phyloP scores from a whole-genome alignment of 2,888 invertebrate genomes.

The Rhodophaea formosa region DNA sequence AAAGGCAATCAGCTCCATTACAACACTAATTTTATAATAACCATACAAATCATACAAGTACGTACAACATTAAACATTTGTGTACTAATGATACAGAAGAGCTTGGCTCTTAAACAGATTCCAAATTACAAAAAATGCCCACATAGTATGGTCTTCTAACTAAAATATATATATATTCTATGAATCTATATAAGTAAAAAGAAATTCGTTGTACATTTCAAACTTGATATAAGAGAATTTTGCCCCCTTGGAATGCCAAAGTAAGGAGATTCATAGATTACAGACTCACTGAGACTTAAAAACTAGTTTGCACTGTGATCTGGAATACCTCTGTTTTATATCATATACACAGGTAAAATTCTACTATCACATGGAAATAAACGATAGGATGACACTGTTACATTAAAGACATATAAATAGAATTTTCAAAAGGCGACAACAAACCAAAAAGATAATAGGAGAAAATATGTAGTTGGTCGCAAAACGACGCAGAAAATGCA shows the following conservation, averaged over 20 bases:
- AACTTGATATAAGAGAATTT: slow-evolving; percentile 3
- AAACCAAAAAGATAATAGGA: too few species aligned
- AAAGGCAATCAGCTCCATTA: too few species aligned
- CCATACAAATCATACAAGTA: too few species aligned
- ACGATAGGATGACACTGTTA: neutral
- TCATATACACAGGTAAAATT: slow-evolving; percentile 8
- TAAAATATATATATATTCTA: neutral
- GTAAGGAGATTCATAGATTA: slow-evolving; percentile 20
- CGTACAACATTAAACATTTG: too few species aligned
- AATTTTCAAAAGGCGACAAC: too few species aligned
- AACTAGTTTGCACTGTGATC: slow-evolving; percentile 26
- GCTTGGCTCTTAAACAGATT: too few species aligned
- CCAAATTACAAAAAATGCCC: too few species aligned
- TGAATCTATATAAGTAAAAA: slow-evolving; percentile 1
- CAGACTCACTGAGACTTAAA: slow-evolving; percentile 20
- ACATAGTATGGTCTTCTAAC: too few species aligned
- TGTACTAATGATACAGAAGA: too few species aligned
- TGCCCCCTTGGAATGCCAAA: slow-evolving; percentile 22
- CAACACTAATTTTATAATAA: too few species aligned
- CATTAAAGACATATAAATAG: neutral
- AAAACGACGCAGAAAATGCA: too few species aligned
- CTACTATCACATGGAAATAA: neutral
- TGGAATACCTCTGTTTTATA: slow-evolving; percentile 18
- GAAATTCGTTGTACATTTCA: slow-evolving; percentile 5
- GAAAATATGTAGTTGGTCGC: too few species aligned